These are phyloP conservation scores for Corynorhinus townsendii DNA, from an alignment of 2,113 vertebrate species.

Conservation along the genomic window DNA sequence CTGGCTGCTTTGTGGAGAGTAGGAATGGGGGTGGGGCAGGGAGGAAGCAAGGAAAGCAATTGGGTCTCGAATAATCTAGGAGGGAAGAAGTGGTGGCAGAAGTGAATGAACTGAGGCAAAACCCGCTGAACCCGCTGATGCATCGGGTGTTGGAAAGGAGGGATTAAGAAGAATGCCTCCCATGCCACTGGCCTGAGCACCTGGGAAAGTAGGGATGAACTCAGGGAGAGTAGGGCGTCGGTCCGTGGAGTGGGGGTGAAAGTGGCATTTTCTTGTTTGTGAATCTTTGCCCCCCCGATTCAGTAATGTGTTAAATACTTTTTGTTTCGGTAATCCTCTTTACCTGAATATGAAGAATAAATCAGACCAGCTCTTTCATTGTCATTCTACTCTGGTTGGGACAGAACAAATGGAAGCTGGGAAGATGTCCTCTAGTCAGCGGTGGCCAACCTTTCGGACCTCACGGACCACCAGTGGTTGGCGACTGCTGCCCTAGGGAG, in stretches of 20 bases:
- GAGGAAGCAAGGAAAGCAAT: not conserved
- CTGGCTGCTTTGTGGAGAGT: not conserved
- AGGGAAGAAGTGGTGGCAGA: too few relatives aligned
- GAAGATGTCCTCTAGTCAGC: not conserved
- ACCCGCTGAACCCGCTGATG: not conserved
- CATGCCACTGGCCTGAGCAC: not conserved
- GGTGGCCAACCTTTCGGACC: too few relatives aligned
- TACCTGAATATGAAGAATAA: not conserved
- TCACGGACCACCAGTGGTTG: too few relatives aligned
- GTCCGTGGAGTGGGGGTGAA: fast-evolving
- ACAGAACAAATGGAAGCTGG: not conserved
- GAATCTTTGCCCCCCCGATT: not conserved
- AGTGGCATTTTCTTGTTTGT: not conserved
- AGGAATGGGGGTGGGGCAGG: not conserved
- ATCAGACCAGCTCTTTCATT: not conserved
- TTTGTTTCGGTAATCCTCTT: not conserved
- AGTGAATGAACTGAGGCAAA: fast-evolving
- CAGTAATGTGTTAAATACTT: not conserved
- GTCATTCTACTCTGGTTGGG: not conserved
- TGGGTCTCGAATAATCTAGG: not conserved
- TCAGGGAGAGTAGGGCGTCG: not conserved
- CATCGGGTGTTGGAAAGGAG: fast-evolving
- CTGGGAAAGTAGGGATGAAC: not conserved
- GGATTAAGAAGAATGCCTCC: not conserved
- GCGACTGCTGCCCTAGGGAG: too few relatives aligned